These are phyloP conservation scores for Dendrophyllia cribrosa DNA, from an alignment of 64 coral and sea anemone species.

Conservation along the genomic window DNA sequence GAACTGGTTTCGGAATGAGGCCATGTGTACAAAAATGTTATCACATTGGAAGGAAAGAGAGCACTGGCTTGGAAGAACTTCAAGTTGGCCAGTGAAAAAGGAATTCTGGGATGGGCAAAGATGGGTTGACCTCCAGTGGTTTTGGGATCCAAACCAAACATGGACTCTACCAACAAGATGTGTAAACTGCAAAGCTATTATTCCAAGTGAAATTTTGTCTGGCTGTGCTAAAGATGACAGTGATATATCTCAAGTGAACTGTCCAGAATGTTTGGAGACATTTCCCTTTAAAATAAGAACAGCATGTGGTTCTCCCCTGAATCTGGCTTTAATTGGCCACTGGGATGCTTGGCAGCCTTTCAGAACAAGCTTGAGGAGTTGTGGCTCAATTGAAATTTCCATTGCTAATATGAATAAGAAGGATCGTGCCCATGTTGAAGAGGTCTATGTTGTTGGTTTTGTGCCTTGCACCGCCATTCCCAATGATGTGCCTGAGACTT, in stretches of 20 bases:
- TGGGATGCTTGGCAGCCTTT: slow-evolving; percentile 83
- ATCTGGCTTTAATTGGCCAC: slow-evolving; percentile 73
- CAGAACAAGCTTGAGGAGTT: slow-evolving; percentile 65
- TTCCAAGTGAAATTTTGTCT: slow-evolving; percentile 5
- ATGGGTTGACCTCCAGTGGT: slow-evolving; percentile 66
- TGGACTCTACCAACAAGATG: slow-evolving; percentile 66
- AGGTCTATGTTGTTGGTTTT: slow-evolving; percentile 77
- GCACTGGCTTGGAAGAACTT: slow-evolving; percentile 66
- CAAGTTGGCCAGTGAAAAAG: slow-evolving; percentile 69
- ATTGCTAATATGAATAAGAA: slow-evolving; percentile 73
- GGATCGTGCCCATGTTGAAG: slow-evolving; percentile 65
- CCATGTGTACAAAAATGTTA: slow-evolving; percentile 76
- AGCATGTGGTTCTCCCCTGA: slow-evolving; percentile 53
- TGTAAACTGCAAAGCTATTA: slow-evolving; percentile 5
- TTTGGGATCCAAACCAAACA: slow-evolving; percentile 73
- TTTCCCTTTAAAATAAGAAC: not conserved
- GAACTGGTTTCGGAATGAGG: slow-evolving; percentile 50
- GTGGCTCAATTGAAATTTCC: slow-evolving; percentile 76
- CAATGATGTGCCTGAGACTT: slow-evolving; percentile 72
- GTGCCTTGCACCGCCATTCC: slow-evolving; percentile 39
- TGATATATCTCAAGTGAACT: not conserved
- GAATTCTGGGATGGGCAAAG: slow-evolving; percentile 23
- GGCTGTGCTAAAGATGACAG: not conserved
- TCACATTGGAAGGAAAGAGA: slow-evolving; percentile 30
- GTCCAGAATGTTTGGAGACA: slow-evolving; percentile 30